Conservation (phyloP, 2,888 invertebrate genomes). For the Cerastis leucographa region DNA sequence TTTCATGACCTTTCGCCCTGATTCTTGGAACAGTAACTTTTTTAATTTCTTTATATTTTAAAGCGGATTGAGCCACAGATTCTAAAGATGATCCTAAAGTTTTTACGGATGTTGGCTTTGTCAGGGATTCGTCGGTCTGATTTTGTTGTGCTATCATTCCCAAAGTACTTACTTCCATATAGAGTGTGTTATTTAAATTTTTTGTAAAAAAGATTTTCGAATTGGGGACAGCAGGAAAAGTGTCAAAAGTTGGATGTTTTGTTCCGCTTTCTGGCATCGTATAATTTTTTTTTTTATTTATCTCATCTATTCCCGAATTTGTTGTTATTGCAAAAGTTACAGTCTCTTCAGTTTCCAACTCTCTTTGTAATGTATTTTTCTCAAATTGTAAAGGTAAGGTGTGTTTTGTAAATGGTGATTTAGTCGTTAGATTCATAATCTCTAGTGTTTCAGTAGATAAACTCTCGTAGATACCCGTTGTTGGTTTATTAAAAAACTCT, state of each 20-base stretch:
- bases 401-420: neutral
- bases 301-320: neutral
- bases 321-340: neutral
- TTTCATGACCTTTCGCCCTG: neutral
- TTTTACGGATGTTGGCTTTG: neutral
- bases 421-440: neutral
- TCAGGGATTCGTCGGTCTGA: neutral
- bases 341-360: neutral
- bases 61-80: neutral
- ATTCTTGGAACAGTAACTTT: neutral
- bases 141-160: neutral
- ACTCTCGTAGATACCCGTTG: neutral
- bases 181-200: neutral
- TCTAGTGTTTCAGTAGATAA: neutral
- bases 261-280: neutral
- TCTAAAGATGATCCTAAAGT: neutral
- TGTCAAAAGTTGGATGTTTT: neutral
- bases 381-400: neutral
- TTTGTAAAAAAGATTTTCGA: neutral
- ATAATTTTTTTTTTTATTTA: too few species aligned
- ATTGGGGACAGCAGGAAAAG: neutral
- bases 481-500: neutral
- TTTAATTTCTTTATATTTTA: neutral
- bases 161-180: neutral
- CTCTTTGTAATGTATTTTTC: neutral